A percentile compares a stretch with the other conserved stretches of the same genome.
phyloP scores from a whole-genome alignment of 2,888 invertebrate genomes.

The Flexamia atlantica region DNA sequence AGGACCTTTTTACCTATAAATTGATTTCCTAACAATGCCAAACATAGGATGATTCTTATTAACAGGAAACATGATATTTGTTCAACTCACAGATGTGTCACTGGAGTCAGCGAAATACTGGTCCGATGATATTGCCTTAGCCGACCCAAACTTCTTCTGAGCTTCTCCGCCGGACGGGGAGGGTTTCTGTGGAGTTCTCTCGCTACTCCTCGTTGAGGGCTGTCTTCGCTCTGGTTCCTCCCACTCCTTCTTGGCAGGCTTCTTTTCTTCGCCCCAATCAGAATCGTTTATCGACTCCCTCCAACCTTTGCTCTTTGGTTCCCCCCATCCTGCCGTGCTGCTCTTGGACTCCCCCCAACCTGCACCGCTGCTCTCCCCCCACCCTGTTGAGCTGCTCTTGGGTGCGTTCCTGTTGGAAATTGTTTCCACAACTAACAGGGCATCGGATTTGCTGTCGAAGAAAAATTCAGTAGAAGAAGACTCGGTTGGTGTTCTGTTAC shows the following conservation, averaged over 20 bases:
- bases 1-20: too few relatives aligned
- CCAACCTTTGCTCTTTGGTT: slow-evolving; percentile 21
- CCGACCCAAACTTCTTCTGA: slow-evolving; percentile 97
- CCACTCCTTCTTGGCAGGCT: background rate
- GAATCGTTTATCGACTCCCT: slow-evolving; percentile 38
- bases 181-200: background rate
- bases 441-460: slow-evolving; percentile 43
- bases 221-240: slow-evolving; percentile 58
- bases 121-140: slow-evolving; percentile 98
- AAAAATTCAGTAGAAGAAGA: slow-evolving; percentile 16
- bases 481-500: slow-evolving; percentile 53
- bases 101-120: slow-evolving; percentile 92
- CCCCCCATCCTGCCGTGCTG: slow-evolving; percentile 11
- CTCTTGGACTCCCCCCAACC: slow-evolving; percentile 25
- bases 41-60: too few relatives aligned
- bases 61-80: too few relatives aligned
- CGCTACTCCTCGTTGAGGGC: background rate
- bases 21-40: too few relatives aligned
- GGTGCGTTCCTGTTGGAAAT: slow-evolving; percentile 33
- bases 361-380: slow-evolving; percentile 9
- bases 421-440: background rate
- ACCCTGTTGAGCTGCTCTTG: slow-evolving; percentile 29
- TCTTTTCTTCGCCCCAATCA: slow-evolving; percentile 21
- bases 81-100: slow-evolving; percentile 75
- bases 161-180: slow-evolving; percentile 80